A percentile compares a stretch with the other conserved stretches of the same genome.
phyloP scores from a whole-genome alignment of 2,113 vertebrate species.

The Bos indicus region DNA sequence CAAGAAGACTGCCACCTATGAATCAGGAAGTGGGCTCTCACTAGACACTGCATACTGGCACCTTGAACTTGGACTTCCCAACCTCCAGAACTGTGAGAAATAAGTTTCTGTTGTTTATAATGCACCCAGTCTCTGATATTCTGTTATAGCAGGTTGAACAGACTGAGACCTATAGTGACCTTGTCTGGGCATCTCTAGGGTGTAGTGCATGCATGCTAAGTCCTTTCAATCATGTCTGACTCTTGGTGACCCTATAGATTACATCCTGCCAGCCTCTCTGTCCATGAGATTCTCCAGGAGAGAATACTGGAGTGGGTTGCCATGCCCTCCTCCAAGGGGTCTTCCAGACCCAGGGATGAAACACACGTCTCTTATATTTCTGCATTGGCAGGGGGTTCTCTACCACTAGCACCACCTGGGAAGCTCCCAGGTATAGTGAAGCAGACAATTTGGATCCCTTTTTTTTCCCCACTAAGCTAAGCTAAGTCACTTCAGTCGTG shows the following conservation, averaged over 20 bases:
- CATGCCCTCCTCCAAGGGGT: neutral
- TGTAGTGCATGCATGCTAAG: neutral
- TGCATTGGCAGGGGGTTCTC: neutral
- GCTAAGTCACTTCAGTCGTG: too few species aligned
- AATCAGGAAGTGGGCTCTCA: neutral
- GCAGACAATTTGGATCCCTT: neutral
- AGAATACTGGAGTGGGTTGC: neutral
- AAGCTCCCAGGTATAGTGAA: neutral
- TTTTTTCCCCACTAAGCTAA: neutral
- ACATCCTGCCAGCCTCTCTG: neutral
- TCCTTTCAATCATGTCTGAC: neutral
- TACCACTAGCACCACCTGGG: neutral
- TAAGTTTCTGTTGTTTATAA: neutral
- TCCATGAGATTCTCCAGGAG: neutral
- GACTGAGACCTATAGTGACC: neutral
- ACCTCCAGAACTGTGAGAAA: neutral
- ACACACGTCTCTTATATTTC: neutral
- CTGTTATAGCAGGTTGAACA: neutral
- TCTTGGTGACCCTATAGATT: neutral
- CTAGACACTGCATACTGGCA: neutral
- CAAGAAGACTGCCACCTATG: neutral
- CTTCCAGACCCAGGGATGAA: neutral
- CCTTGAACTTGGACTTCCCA: neutral
- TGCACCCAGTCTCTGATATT: neutral
- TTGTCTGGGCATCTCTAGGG: neutral